These are phyloP conservation scores for Nasonia oneida DNA, from an alignment of 2,888 invertebrate genomes.

Conservation along the genomic window DNA sequence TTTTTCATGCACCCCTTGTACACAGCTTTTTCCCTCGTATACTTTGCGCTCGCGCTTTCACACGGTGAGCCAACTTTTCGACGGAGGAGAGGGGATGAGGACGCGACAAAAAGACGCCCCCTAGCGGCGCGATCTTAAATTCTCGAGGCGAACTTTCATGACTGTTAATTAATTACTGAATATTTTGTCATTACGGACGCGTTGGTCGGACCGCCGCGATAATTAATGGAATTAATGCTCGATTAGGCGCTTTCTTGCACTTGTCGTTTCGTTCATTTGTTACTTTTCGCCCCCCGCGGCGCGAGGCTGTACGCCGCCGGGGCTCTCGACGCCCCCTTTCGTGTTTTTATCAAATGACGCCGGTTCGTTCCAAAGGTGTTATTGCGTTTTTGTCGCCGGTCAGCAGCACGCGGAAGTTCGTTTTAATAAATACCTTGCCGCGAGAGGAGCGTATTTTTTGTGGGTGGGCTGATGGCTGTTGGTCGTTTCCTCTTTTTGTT, in stretches of 20 bases:
- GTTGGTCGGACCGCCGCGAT: not conserved
- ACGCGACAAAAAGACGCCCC: constrained; percentile 40
- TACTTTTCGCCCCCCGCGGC: constrained; percentile 25
- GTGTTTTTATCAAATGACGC: constrained; percentile 53
- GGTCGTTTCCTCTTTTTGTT: not conserved
- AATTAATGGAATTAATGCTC: constrained; percentile 61
- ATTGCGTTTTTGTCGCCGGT: constrained; percentile 23
- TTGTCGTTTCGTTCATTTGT: constrained; percentile 47
- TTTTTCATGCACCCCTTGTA: not conserved
- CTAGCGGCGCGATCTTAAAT: constrained; percentile 37
- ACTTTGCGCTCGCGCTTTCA: constrained; percentile 3
- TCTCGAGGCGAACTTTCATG: constrained; percentile 52
- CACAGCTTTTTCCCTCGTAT: not conserved
- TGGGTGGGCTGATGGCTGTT: not conserved
- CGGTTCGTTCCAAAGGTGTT: not conserved
- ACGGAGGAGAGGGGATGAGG: not conserved
- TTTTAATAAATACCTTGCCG: constrained; percentile 3
- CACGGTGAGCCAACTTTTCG: constrained; percentile 21
- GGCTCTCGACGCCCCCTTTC: not conserved
- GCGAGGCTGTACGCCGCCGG: not conserved
- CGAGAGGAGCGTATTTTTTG: not conserved
- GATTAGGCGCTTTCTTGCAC: constrained; percentile 57
- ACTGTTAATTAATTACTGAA: constrained; percentile 57
- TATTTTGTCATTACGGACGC: constrained; percentile 57
- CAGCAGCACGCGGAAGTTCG: constrained; percentile 8